Base-by-base conservation (phyloP, 2,888 invertebrate genomes). In the Aleiodes leptofemur region DNA sequence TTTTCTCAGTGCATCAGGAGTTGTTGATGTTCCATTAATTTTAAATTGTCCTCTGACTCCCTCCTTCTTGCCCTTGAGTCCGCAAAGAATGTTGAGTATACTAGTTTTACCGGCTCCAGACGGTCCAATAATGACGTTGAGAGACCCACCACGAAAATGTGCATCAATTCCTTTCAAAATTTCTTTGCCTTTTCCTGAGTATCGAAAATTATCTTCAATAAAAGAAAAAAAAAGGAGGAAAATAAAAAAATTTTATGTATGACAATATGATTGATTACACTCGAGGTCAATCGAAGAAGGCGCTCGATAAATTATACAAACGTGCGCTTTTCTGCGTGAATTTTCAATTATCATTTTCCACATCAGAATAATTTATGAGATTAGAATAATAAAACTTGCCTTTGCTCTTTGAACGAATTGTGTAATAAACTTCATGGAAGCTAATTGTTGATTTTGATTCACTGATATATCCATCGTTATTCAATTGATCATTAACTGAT, bases 31-130 rank as follows among this genome's bases (percentile, higher is more conserved):
- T 3, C 94, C 95, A 86, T 97, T 97, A 3, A 96, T 91, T 31
- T 90, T 90, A 61, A 96, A 91, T 29, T 90, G 91, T 0, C 97
- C 97, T 16, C 78, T 79, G 5, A 86, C 69, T 8, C 84, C 83
- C 1, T 78, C 76, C 0, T 64, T 64, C 43, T 69, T 57, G 7
- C 31, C 51, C 14, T 92, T 93, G 87, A 94, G 92, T 53, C 94
- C 95, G 0, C 95, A 94, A 64, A 96, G 88, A 77, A 95, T 93
- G 85, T 94, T 94, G 80, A 96, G 91, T 3, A 96, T 90, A 0
- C 95, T 93, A 0, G 95, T 94, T 85, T 96, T 96, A 9, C 96
- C 95, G 0, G 95, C 94, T 0, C 95, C 95, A 0, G 95, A 94
- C 6, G 94, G 94, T 0, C 94, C 94, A 2, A 94, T 86, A 43